A percentile compares a stretch with the other conserved stretches of the same genome.
Conservation (phyloP, 2,888 invertebrate species). For the Strigamia crassipes region DNA sequence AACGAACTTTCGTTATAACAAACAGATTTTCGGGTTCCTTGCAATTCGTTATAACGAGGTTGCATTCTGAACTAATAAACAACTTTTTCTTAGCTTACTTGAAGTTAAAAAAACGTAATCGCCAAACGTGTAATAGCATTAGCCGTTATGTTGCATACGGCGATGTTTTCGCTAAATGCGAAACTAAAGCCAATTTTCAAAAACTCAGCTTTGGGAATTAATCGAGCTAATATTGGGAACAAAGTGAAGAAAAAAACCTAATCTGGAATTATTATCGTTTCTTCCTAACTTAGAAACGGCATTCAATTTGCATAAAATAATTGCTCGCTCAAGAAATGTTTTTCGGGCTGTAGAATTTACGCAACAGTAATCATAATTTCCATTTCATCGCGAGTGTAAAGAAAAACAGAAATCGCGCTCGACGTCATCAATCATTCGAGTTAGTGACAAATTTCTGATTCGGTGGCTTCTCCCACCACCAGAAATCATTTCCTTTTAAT, state of each 20-base stretch:
- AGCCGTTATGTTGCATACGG: too few relatives aligned
- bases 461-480: background rate
- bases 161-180: too few relatives aligned
- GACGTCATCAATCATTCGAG: conserved; percentile 1
- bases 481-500: conserved; percentile 29
- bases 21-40: too few relatives aligned
- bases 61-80: too few relatives aligned
- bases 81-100: too few relatives aligned
- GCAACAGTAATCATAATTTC: background rate
- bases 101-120: too few relatives aligned
- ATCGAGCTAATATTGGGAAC: background rate
- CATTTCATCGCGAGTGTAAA: conserved; percentile 1
- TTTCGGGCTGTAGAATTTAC: background rate
- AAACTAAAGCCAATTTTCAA: too few relatives aligned
- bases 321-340: background rate
- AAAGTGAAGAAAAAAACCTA: background rate
- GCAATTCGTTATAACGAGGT: too few relatives aligned
- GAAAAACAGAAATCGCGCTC: background rate
- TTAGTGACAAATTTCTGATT: conserved; percentile 18
- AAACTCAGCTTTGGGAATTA: background rate
- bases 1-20: too few relatives aligned
- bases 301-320: conserved; percentile 12
- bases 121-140: too few relatives aligned
- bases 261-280: background rate
- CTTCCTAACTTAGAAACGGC: background rate